Conservation (phyloP, 2,888 invertebrate genomes). For the Atrina japonica region DNA sequence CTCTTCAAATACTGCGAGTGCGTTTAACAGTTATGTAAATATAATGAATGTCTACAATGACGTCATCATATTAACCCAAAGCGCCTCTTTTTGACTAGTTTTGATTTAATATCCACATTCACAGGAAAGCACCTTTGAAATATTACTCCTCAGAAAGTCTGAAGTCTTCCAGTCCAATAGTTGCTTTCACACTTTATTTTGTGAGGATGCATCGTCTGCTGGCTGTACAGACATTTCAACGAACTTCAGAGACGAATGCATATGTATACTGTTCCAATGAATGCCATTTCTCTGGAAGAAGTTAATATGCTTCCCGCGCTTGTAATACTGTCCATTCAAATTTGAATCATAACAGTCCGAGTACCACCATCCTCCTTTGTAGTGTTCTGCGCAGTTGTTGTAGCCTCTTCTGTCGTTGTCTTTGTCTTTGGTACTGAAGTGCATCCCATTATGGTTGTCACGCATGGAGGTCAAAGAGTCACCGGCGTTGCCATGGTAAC, state of each 20-base stretch:
- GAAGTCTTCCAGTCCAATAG: no score
- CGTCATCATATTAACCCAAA: no score
- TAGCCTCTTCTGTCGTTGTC: slow-evolving; percentile 88
- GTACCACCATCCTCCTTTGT: slow-evolving; percentile 80
- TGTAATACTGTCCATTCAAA: slow-evolving; percentile 79
- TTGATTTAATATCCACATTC: no score
- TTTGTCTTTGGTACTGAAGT: slow-evolving; percentile 93
- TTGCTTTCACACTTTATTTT: slow-evolving; percentile 57
- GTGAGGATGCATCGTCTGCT: slow-evolving; percentile 46
- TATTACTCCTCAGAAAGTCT: no score
- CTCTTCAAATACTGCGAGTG: no score
- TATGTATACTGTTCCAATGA: slow-evolving; percentile 79
- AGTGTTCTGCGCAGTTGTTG: slow-evolving; percentile 78
- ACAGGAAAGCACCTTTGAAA: no score
- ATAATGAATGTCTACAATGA: no score
- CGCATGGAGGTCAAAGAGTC: slow-evolving; percentile 86
- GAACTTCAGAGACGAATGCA: slow-evolving; percentile 75
- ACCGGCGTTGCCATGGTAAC: slow-evolving; percentile 92
- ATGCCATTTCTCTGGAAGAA: slow-evolving; percentile 78
- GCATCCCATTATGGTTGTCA: slow-evolving; percentile 94
- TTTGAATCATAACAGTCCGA: slow-evolving; percentile 78
- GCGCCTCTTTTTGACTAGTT: no score
- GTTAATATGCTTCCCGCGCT: slow-evolving; percentile 75
- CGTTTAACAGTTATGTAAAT: no score
- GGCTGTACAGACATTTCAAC: slow-evolving; percentile 78